phyloP scores from a whole-genome alignment of 2,888 invertebrate genomes.

The Atrina japonica region DNA sequence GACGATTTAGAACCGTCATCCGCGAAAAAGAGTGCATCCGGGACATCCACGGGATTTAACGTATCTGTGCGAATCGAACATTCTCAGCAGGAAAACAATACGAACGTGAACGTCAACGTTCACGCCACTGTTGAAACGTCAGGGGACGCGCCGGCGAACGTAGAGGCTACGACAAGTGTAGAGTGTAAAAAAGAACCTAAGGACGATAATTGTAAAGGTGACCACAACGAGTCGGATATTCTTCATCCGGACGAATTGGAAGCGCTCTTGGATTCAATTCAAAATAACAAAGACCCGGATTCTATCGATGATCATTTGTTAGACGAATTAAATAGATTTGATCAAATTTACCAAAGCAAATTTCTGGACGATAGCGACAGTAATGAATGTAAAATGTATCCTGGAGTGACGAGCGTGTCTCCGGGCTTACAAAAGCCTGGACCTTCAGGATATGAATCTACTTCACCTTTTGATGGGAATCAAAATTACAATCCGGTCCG shows the following conservation, averaged over 20 bases:
- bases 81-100: conserved; percentile 84
- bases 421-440: conserved; percentile 48
- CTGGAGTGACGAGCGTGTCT: conserved; percentile 48
- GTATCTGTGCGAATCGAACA: conserved; percentile 96
- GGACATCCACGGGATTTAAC: conserved; percentile 48
- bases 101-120: conserved; percentile 40
- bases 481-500: conserved; percentile 54
- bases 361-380: conserved; percentile 48
- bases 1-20: conserved; percentile 59
- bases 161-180: conserved; percentile 62
- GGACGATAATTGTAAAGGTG: conserved; percentile 42
- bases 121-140: conserved; percentile 31
- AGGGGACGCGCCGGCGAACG: conserved; percentile 34
- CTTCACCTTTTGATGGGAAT: conserved; percentile 51
- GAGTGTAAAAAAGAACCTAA: conserved; percentile 85
- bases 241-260: conserved; percentile 70
- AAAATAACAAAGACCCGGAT: conserved; percentile 85
- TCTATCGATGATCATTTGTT: conserved; percentile 55
- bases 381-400: conserved; percentile 55
- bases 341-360: conserved; percentile 62
- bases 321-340: conserved; percentile 71
- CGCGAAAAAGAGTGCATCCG: conserved; percentile 47
- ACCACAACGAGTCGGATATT: conserved; percentile 18
- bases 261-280: conserved; percentile 86
- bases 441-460: conserved; percentile 50